Evolutionary conservation across 2,888 invertebrate genomes (phyloP), one percentile per base, ranked within the genome.

Genomic region (Selenia dentaria): DNA sequence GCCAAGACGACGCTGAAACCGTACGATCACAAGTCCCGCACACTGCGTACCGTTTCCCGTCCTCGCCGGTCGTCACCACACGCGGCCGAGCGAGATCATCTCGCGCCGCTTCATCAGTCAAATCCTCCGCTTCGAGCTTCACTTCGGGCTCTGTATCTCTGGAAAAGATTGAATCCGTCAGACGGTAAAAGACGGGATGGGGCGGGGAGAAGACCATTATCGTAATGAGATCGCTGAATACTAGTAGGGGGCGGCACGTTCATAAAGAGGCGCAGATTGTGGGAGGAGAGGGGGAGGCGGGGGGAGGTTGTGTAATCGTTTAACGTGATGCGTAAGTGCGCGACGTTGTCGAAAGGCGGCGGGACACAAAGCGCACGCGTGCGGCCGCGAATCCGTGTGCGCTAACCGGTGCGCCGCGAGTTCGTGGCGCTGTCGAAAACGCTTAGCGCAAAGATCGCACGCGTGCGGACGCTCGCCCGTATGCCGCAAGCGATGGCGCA

Each of bases 401-500:
- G 92, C 79, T 3, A 92, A 67, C n/a, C 27, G 38, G 63, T 94
- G 94, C 35, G 88, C 78, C 54, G 87, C 89, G 13, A 94, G 69
- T 60, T 93, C 93, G 64, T 93, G 91, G 20, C 92, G 92, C 53
- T 92, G 91, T 2, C 93, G 78, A 74, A 93, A 94, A 11, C 81
- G 74, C 29, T 91, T 81, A 2, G 91, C 91, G 70, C 94, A 94
- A 2, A 28, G 37, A n/a, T 16, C 83, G 64, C 94, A 94, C 0
- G 79, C 84, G 73, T 92, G 92, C 2, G 93, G 92, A 52, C 93
- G 91, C 62, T 93, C 93, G 2, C 93, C 94, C 0, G 93, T 92
- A 67, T 94, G 94, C 38, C 91, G 88, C 1, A 92, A 90, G 0
- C 87, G 71, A 67, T 94, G 94, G 1, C 93, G 75, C 51, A 88